phyloP scores from a whole-genome alignment of 1,140 invertebrate species.

The Caenorhabditis inopinata region DNA sequence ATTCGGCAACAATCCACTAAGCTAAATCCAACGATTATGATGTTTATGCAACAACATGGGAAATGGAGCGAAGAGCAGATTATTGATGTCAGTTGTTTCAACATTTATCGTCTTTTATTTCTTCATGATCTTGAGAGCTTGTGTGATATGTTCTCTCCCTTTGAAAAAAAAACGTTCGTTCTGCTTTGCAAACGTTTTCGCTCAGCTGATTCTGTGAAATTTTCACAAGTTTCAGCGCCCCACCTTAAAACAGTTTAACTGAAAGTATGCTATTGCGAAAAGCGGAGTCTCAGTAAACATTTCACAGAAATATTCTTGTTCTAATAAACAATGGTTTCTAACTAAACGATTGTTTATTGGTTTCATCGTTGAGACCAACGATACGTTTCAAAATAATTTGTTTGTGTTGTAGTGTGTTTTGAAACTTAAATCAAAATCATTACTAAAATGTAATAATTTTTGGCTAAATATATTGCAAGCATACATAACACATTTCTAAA shows the following conservation, averaged over 20 bases:
- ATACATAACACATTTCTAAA: background rate
- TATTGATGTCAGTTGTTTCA: slow-evolving; percentile 36
- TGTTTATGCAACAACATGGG: slow-evolving; percentile 65
- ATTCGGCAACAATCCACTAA: slow-evolving; percentile 24
- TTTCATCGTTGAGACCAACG: background rate
- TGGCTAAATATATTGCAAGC: no score
- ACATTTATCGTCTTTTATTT: background rate
- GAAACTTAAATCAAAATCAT: background rate
- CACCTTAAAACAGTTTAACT: no score
- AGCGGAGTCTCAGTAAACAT: no score
- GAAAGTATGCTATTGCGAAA: no score
- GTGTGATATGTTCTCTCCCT: background rate
- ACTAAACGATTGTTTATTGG: slow-evolving; percentile 12
- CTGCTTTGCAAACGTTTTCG: background rate
- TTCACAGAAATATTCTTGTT: no score
- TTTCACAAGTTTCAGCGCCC: no score
- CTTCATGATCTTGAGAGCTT: background rate
- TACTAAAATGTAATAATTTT: no score
- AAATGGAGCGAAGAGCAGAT: slow-evolving; percentile 65
- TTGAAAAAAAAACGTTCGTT: background rate
- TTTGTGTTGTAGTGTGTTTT: background rate
- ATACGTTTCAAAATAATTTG: background rate
- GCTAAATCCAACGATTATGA: slow-evolving; percentile 55
- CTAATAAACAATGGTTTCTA: background rate
- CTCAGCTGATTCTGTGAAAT: background rate